Conservation (phyloP, 2,888 invertebrate genomes). For the Troilus luridus region DNA sequence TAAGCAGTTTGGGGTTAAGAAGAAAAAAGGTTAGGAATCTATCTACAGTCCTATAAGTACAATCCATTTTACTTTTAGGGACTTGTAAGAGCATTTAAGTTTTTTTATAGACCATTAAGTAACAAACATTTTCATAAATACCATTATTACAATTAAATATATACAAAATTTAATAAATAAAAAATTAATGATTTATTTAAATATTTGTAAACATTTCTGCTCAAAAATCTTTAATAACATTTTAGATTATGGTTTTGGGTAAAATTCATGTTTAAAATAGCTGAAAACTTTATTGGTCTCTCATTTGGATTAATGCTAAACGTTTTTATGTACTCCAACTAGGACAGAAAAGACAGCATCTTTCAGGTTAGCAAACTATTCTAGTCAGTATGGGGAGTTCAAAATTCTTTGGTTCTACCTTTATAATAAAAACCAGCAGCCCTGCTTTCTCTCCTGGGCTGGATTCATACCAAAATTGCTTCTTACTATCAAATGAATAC, state of each 20-base stretch:
- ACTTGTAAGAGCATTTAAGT: constrained; percentile 35
- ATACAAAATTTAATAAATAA: not conserved
- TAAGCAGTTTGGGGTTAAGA: constrained; percentile 49
- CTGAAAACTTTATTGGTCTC: not conserved
- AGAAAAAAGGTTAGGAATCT: constrained; percentile 46
- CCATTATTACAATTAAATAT: not conserved
- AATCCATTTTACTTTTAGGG: constrained; percentile 30
- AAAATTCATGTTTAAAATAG: not conserved
- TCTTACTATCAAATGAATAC: too few relatives aligned
- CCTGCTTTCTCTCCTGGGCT: too few relatives aligned
- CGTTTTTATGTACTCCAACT: not conserved
- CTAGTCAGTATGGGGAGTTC: too few relatives aligned
- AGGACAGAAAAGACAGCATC: not conserved
- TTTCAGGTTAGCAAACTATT: too few relatives aligned
- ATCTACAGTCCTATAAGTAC: constrained; percentile 37
- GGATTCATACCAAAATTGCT: too few relatives aligned
- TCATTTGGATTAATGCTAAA: not conserved
- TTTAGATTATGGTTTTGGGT: not conserved
- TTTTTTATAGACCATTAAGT: not conserved
- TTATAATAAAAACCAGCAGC: too few relatives aligned
- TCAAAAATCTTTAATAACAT: not conserved
- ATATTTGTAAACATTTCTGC: not conserved
- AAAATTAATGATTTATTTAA: not conserved
- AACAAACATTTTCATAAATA: not conserved
- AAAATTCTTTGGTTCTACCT: too few relatives aligned